Evolutionary conservation across 1,140 invertebrate genomes (phyloP), one percentile per base, ranked within the genome.

Genomic region (Drosophila albomicans): DNA sequence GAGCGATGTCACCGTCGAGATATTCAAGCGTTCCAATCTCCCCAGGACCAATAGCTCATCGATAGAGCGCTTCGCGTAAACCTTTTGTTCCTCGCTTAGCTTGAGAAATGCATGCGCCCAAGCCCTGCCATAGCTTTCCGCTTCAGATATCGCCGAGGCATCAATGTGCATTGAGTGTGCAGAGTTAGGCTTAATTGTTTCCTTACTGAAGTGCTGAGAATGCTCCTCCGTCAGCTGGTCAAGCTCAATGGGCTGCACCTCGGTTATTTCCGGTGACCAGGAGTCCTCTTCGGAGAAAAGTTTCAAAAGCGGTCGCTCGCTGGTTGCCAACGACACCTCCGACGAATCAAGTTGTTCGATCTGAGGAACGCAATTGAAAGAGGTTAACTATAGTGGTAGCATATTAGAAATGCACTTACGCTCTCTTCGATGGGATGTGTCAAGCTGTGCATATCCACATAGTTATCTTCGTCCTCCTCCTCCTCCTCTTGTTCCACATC

Each of bases 31-130:
- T 25, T 89, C 68, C 13, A 89, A 73, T 3, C 85, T 72, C 0
- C 85, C 85, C 45, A 89, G 10, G 1, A 89, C 81, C 0, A 89
- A 59, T 0, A 89, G 85, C 43, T 89, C 85, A 41, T 89, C 85
- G 10, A 89, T 89, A 1, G 86, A 89, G 1, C 85, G 86, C 15
- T 89, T 89, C 8, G 85, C 85, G 32, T 85, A 89, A n/a, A 89
- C 81, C 35, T 89, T 89, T 56, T 89, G 85, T 7, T 85, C 78
- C 1, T 89, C 85, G 72, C 25, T 89, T 3, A 89, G 25, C 30
- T 81, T 88, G 5, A 89, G 67, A 10, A 90, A 89, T n/a, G 85
- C 78, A 30, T 89, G 86, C 0, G 85, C 78, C 85, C 85, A 89
- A 43, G 85, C 51, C 16, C 74, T 54, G n/a, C 85, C 85, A 57